Evolutionary conservation across 2,888 invertebrate genomes (phyloP).

Genomic region (Drosophila mettleri): DNA sequence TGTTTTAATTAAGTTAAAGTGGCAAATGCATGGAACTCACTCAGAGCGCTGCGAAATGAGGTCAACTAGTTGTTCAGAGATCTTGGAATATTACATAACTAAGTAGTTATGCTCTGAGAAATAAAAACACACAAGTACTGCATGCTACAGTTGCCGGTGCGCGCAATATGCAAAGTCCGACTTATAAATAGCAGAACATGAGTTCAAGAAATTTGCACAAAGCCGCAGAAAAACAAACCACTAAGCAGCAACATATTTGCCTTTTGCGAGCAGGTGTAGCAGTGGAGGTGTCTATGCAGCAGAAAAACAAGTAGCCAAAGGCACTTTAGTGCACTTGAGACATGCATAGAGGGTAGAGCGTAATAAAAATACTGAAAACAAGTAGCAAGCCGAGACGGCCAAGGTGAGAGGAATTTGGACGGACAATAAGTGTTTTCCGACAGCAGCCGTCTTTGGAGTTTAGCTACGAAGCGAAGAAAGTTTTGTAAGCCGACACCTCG

Average conservation of each 20-base stretch:
- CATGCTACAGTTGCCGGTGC: background rate
- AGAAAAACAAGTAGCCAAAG: conserved; percentile 66
- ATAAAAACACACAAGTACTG: background rate
- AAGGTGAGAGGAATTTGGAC: conserved; percentile 35
- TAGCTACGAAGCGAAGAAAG: conserved; percentile 15
- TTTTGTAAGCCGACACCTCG: conserved; percentile 23
- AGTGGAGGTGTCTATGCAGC: conserved; percentile 20
- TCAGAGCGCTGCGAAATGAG: conserved; percentile 38
- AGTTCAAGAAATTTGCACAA: conserved; percentile 29
- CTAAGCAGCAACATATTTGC: conserved; percentile 9
- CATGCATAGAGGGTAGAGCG: conserved; percentile 37
- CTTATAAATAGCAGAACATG: conserved; percentile 34
- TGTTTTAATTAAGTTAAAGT: conserved; percentile 66
- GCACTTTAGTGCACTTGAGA: conserved; percentile 73
- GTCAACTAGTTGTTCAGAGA: conserved; percentile 58
- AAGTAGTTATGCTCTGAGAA: conserved; percentile 52
- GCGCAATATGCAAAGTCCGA: conserved; percentile 10
- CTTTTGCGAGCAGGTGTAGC: conserved; percentile 3
- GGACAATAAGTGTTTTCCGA: conserved; percentile 59
- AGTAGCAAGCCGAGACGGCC: conserved; percentile 8
- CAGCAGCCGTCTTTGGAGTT: conserved; percentile 31
- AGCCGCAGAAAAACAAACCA: conserved; percentile 18
- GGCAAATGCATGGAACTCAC: conserved; percentile 21
- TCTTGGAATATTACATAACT: conserved; percentile 60
- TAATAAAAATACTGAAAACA: conserved; percentile 8